Evolutionary conservation across 1,140 invertebrate genomes (phyloP), one percentile per base, ranked within the genome.

Genomic region (Drosophila novamexicana): DNA sequence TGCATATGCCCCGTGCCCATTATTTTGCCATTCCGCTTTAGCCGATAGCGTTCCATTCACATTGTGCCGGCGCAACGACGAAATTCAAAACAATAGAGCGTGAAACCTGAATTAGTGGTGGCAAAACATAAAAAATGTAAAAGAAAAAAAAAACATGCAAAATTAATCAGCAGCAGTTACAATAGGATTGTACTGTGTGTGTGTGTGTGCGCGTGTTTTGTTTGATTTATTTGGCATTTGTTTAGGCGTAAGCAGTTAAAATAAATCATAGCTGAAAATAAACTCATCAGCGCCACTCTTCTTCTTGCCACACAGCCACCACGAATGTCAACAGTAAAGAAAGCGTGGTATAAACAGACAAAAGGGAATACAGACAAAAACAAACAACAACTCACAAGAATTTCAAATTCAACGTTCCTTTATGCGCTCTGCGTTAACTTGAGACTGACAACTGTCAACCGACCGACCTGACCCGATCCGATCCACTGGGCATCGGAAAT

Each of bases 321-420:
- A 64, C 76, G 53, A 77, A 82, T 66, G 69, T 58, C 58, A 77
- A 66, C 47, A 52, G 39, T 64, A 75, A 69, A 59, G 67, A 72
- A 79, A 81, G 37, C 45, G 62, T 61, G 69, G 14, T 59, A 54
- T 54, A 44, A 63, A 66, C 44, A 22, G 2, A n/a, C 45, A 77
- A 75, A 86, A 63, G 32, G 72, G 69, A 86, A 74, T 63, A 45
- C 14, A 68, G 22, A 83, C 47, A 77, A 81, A 83, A 81, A 76
- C 75, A 77, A 88, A 61, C 22, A 29, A 29, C 22, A 29, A 29
- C 4, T 29, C 22, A 56, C 14, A 65, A 40, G 5, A 57, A 62
- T 76, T 66, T 45, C 29, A 59, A 66, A 77, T 54, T 42, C 58
- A 50, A 73, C 70, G 74, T 77, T 84, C 65, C 69, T 69, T 59